A percentile compares a stretch with the other conserved stretches of the same genome.
Conservation (phyloP, 2,888 invertebrate genomes). For the Quadriops clusia region DNA sequence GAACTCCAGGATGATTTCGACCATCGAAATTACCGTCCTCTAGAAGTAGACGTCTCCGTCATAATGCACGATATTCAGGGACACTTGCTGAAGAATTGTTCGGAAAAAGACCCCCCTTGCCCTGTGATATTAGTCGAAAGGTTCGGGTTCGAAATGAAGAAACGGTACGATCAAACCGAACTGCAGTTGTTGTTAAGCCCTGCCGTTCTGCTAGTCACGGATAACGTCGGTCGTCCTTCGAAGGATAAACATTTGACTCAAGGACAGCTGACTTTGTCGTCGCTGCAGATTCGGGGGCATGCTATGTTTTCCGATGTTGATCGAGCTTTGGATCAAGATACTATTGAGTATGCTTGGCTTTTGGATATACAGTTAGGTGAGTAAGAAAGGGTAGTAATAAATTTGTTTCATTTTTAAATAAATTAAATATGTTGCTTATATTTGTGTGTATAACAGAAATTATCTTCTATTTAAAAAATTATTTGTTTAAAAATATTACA, state of each 20-base stretch:
- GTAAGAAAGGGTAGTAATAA: too few relatives aligned
- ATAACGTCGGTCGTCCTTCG: slow-evolving; percentile 56
- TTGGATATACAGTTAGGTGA: slow-evolving; percentile 91
- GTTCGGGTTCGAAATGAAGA: slow-evolving; percentile 95
- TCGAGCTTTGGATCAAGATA: slow-evolving; percentile 81
- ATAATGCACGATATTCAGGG: slow-evolving; percentile 93
- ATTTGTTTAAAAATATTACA: too few relatives aligned
- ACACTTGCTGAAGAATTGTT: slow-evolving; percentile 86
- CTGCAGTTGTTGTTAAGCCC: slow-evolving; percentile 85
- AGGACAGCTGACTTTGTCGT: slow-evolving; percentile 76
- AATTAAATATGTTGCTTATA: too few relatives aligned
- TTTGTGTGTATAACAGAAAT: too few relatives aligned
- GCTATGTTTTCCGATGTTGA: slow-evolving; percentile 94
- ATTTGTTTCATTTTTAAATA: too few relatives aligned
- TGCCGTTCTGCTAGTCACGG: slow-evolving; percentile 68
- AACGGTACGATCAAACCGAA: slow-evolving; percentile 81
- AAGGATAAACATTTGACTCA: slow-evolving; percentile 65
- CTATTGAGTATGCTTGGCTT: slow-evolving; percentile 95
- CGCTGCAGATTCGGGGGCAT: slow-evolving; percentile 81
- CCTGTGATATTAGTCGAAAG: slow-evolving; percentile 81
- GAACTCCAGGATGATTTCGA: slow-evolving; percentile 78
- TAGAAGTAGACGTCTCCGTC: slow-evolving; percentile 84
- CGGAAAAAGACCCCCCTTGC: slow-evolving; percentile 81
- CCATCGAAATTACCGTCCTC: slow-evolving; percentile 74
- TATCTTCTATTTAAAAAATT: too few relatives aligned